These are phyloP conservation scores for Kryphioiulus occultus DNA, from an alignment of 2,888 invertebrate genomes.

Conservation along the genomic window DNA sequence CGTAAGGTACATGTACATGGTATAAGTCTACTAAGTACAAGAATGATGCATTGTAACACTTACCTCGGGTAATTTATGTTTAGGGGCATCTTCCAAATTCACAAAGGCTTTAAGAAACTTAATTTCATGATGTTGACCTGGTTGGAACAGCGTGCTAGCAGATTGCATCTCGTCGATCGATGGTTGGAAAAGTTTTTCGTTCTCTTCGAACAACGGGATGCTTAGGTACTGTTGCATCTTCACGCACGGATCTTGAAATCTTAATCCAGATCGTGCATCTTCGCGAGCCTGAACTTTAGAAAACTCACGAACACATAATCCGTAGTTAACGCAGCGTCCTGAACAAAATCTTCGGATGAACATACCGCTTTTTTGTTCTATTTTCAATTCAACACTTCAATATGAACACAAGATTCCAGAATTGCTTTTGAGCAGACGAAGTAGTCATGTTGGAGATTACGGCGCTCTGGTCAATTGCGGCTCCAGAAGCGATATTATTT, in stretches of 20 bases:
- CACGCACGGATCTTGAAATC: constrained; percentile 53
- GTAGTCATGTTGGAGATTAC: no score
- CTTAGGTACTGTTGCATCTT: constrained; percentile 53
- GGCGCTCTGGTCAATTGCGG: no score
- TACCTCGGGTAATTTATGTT: constrained; percentile 14
- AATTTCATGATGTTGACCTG: neutral
- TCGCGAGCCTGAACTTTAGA: neutral
- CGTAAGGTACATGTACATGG: no score
- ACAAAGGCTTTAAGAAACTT: constrained; percentile 22
- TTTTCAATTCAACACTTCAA: no score
- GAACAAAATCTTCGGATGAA: neutral
- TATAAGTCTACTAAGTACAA: no score
- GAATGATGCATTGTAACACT: neutral
- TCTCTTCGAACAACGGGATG: constrained; percentile 55
- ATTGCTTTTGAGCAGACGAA: no score
- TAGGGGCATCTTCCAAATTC: neutral
- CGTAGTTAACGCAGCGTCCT: neutral
- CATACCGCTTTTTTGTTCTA: neutral
- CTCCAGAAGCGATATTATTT: no score
- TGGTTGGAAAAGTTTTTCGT: constrained; percentile 55
- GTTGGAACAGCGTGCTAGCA: constrained; percentile 55
- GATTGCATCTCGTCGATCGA: constrained; percentile 54
- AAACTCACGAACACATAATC: neutral
- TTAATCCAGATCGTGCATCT: neutral
- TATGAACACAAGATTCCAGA: no score